A percentile compares a stretch with the other conserved stretches of the same genome.
Conservation (phyloP, 30 jellyfish, hydroid and myxozoan species). For the Chironex yamaguchii region DNA sequence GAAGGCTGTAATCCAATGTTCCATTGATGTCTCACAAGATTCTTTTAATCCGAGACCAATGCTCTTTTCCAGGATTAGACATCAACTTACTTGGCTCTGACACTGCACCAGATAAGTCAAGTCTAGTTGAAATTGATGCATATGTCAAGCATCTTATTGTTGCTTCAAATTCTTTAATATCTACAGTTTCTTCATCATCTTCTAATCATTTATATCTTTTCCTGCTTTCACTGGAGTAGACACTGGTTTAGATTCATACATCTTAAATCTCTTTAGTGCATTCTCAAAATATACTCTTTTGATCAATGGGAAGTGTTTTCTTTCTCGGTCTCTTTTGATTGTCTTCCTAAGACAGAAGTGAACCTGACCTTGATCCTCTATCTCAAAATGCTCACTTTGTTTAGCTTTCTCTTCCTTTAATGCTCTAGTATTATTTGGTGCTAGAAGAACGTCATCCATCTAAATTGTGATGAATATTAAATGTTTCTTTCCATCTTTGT, state of each 20-base stretch:
- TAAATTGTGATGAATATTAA: slow-evolving; percentile 8
- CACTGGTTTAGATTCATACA: too few species aligned
- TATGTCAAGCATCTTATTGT: slow-evolving; percentile 63
- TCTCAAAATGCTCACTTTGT: slow-evolving; percentile 1
- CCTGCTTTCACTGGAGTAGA: slow-evolving; percentile 69
- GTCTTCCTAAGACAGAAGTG: slow-evolving; percentile 44
- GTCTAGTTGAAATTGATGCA: slow-evolving; percentile 65
- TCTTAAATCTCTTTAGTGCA: slow-evolving; percentile 47
- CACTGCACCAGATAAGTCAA: slow-evolving; percentile 25
- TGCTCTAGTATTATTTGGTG: slow-evolving; percentile 2
- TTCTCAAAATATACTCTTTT: slow-evolving; percentile 35
- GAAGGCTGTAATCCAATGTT: too few species aligned
- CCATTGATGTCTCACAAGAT: too few species aligned
- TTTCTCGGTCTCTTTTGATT: slow-evolving; percentile 34
- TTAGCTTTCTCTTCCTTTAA: background rate
- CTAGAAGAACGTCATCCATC: slow-evolving; percentile 50
- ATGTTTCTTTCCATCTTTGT: background rate
- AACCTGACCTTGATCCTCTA: slow-evolving; percentile 57
- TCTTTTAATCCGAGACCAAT: too few species aligned
- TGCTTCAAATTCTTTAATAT: slow-evolving; percentile 51
- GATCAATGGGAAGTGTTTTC: background rate
- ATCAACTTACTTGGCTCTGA: slow-evolving; percentile 43
- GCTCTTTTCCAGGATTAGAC: slow-evolving; percentile 58
- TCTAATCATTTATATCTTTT: slow-evolving; percentile 19
- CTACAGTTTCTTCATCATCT: slow-evolving; percentile 48